Base-by-base conservation (phyloP, 37 sponge, comb jelly and placozoan species). In the Tethya wilhelma region DNA sequence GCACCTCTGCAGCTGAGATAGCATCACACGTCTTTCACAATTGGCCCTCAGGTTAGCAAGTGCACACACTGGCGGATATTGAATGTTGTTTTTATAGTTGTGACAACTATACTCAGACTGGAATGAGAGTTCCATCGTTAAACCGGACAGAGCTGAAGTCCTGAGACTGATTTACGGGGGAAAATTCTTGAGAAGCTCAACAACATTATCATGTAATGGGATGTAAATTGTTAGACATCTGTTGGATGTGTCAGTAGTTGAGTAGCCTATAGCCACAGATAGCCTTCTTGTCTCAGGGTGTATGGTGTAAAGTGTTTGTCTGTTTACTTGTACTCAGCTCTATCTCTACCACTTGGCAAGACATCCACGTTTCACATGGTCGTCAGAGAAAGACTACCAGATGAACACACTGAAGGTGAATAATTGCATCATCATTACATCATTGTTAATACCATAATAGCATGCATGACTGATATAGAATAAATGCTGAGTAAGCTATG, bases 291-390 rank as follows among this genome's bases (percentile, higher is more conserved):
- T 9, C 14, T 14, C 53, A 49, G 14, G 14, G 53, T 14, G 14
- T 49, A 9, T 49, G 53, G 53, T 49, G 53, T 49, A 14, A 19
- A n/a, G n/a, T n/a, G n/a, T n/a, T n/a, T n/a, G n/a, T 53, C 12
- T 53, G 14, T 71, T n/a, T 33, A 14, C 38, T 9, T 22, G 11
- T 59, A 11, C 26, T 23, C 64, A 87, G 89, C 39, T 25, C 29
- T 83, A 23, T 71, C 69, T 11, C 71, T 87, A 11, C 77, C 89
- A 14, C 31, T 70, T 23, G 89, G 89, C 34, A 87, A 87, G 70
- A 83, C 84, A 26, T 75, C 89, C 22, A 80, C 64, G 32, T 40
- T 87, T 56, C 89, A 87, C 58, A 57, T 87, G 63, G 59, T 87
- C 19, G 45, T 82, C 2, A 71, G 84, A 58, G 89, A 87, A 19